phyloP scores from a whole-genome alignment of 1,140 invertebrate genomes.

The Aphidius gifuensis region DNA sequence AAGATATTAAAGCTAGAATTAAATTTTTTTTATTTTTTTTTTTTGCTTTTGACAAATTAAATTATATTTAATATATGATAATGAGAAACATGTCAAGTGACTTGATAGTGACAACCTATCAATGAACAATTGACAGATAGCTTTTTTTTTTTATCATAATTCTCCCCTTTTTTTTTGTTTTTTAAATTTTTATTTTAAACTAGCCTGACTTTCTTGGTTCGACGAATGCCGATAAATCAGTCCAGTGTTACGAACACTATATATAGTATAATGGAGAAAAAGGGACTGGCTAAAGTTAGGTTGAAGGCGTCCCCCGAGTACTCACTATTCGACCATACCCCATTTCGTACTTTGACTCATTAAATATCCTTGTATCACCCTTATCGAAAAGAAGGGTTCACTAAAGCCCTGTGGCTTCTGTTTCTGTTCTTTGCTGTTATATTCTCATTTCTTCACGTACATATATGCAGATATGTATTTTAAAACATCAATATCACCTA shows the following conservation, averaged over 20 bases:
- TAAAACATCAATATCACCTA: conserved; percentile 51
- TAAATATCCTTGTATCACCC: conserved; percentile 41
- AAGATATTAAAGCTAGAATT: too few species aligned
- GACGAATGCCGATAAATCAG: conserved; percentile 54
- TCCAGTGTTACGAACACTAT: conserved; percentile 31
- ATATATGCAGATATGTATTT: conserved; percentile 49
- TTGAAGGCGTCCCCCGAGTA: conserved; percentile 36
- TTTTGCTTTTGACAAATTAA: too few species aligned
- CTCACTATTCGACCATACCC: conserved; percentile 15
- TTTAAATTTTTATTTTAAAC: too few species aligned
- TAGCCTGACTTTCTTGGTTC: conserved; percentile 22
- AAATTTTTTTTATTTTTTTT: too few species aligned
- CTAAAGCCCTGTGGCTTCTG: conserved; percentile 12
- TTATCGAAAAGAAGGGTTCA: conserved; percentile 31
- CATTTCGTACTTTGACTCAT: conserved; percentile 41
- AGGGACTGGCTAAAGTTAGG: conserved; percentile 8
- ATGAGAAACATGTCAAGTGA: too few species aligned
- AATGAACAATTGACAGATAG: too few species aligned
- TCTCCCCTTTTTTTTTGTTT: neutral
- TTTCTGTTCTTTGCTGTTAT: conserved; percentile 12
- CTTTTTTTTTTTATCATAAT: too few species aligned
- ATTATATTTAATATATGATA: too few species aligned
- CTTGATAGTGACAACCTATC: too few species aligned
- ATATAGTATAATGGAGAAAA: conserved; percentile 14
- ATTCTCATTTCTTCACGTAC: conserved; percentile 14